Evolutionary conservation across 2,113 vertebrate species (phyloP), one percentile per base, ranked within the genome.

Genomic region (Lethenteron camtschaticum): DNA sequence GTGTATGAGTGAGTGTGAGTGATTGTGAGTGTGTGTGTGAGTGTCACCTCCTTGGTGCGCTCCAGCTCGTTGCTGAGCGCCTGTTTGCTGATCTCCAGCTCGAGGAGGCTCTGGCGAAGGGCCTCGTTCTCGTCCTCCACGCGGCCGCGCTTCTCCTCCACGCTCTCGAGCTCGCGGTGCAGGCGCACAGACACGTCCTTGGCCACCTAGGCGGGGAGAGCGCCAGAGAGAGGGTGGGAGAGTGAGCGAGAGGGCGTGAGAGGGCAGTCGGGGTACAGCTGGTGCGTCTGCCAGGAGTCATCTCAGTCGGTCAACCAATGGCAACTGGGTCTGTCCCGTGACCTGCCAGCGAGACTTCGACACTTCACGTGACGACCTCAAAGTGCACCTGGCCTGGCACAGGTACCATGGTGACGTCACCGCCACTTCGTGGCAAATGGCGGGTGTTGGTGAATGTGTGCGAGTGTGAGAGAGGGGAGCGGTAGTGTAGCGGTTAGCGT

Each of bases 91-190:
- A 99, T 82, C 77, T 96, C 90, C 0, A 86, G 83, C 77, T 99
- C 92, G 0, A 96, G 88, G 41, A 96, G 83, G 14, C 82, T 79
- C 75, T 88, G 86, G 68, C 87, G 83, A 71, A 95, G 81, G 56
- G 89, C 87, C 78, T 99, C 92, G 0, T 96, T 99, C 81, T 99
- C 94, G 73, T 87, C 84, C 73, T 99, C 94, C 76, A 96, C 81
- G 16, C 80, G 78, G 8, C 78, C 81, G 76, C 90, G 84, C 73
- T 95, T 96, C 82, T 94, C 92, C 77, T 96, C 92, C 74, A 90
- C 85, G 0, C 73, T 79, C 75, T 95, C 94, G 73, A 96, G 81
- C 80, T 99, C 90, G 16, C 85, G 87, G 80, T 99, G 94, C 71
- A 99, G 85, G 70, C 94, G 81, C 74, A 91, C 85, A 1, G 94